These are phyloP conservation scores for Oncorhynchus clarkii DNA, from an alignment of 2,113 vertebrate genomes.

Conservation along the genomic window DNA sequence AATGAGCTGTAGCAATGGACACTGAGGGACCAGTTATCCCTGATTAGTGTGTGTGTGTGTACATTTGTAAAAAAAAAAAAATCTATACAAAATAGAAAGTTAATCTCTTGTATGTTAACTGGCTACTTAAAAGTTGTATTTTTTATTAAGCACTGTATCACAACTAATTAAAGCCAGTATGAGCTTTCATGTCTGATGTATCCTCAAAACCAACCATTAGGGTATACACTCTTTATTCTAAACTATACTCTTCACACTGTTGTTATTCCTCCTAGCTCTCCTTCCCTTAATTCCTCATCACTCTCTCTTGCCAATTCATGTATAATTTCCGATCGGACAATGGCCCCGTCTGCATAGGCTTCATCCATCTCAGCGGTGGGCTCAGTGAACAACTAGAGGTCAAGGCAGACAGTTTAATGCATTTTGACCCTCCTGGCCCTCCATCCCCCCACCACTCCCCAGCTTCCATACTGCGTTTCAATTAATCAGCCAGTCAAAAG, in stretches of 20 bases:
- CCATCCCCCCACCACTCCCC: background rate
- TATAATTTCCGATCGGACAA: constrained; percentile 9
- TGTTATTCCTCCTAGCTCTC: background rate
- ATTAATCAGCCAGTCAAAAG: constrained; percentile 35
- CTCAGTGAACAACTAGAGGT: constrained; percentile 25
- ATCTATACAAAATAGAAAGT: too few species aligned
- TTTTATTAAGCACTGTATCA: too few species aligned
- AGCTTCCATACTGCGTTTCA: constrained; percentile 24
- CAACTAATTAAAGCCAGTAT: too few species aligned
- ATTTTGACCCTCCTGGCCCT: constrained; percentile 26
- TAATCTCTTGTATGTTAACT: too few species aligned
- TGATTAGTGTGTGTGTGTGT: background rate
- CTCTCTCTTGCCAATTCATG: background rate
- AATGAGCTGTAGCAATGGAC: background rate
- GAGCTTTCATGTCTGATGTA: constrained; percentile 1
- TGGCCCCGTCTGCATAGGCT: constrained; percentile 3
- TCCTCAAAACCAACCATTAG: background rate
- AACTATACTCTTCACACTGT: background rate
- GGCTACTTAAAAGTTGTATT: too few species aligned
- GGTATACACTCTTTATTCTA: background rate
- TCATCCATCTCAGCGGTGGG: constrained; percentile 25
- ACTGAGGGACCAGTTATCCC: background rate
- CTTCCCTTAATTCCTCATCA: background rate
- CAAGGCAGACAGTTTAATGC: constrained; percentile 45
- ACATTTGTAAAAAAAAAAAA: background rate